These are phyloP conservation scores for Eretmocerus hayati DNA, from an alignment of 2,888 invertebrate species.

Conservation along the genomic window DNA sequence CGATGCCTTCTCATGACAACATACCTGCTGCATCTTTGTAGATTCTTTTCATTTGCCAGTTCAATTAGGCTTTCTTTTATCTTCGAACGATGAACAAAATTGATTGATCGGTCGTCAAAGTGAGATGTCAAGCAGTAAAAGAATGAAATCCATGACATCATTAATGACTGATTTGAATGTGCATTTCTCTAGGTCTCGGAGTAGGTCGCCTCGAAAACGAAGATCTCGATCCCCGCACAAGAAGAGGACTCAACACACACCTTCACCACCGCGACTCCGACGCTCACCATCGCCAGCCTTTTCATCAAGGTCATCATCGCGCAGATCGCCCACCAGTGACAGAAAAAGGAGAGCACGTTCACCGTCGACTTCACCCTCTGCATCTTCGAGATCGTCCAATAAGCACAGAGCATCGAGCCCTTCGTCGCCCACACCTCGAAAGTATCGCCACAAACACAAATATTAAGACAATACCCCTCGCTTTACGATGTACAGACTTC, in stretches of 20 bases:
- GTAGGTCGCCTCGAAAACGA: slow-evolving; percentile 46
- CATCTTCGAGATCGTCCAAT: slow-evolving; percentile 34
- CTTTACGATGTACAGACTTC: neutral
- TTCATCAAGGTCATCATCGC: slow-evolving; percentile 32
- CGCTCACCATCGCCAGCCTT: slow-evolving; percentile 42
- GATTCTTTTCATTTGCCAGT: too few species aligned
- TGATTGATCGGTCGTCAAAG: too few species aligned
- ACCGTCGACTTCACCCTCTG: slow-evolving; percentile 42
- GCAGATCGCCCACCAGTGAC: slow-evolving; percentile 33
- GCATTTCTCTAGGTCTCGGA: slow-evolving; percentile 40
- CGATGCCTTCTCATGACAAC: too few species aligned
- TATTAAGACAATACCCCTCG: slow-evolving; percentile 36
- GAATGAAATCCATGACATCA: too few species aligned
- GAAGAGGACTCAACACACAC: slow-evolving; percentile 37
- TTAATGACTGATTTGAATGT: too few species aligned
- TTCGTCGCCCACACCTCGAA: slow-evolving; percentile 48
- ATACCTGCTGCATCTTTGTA: too few species aligned
- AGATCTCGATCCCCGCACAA: slow-evolving; percentile 43
- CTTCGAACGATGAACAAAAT: neutral
- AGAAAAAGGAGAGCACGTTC: slow-evolving; percentile 40
- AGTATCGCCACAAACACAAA: slow-evolving; percentile 53
- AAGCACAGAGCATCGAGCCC: slow-evolving; percentile 40
- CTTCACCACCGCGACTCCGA: slow-evolving; percentile 42
- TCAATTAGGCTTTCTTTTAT: too few species aligned
- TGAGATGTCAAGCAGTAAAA: too few species aligned